These are phyloP conservation scores for Dysdera silvatica DNA, from an alignment of 1,140 invertebrate genomes.

Conservation along the genomic window DNA sequence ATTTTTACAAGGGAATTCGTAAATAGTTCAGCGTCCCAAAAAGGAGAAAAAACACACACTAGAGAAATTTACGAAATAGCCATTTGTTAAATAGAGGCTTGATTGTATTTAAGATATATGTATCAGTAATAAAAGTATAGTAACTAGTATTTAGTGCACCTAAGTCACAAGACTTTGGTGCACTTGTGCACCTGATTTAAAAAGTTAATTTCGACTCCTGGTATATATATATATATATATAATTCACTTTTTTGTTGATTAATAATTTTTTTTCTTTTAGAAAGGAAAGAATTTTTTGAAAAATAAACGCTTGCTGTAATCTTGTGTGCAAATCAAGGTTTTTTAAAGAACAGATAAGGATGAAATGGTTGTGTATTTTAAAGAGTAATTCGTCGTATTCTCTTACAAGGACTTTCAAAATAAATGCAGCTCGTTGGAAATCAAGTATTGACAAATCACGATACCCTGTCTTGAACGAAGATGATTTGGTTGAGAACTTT, in stretches of 20 bases:
- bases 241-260: not conserved
- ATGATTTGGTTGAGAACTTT: not conserved
- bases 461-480: not conserved
- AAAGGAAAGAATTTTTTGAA: constrained; percentile 21
- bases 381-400: not conserved
- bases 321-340: too few relatives aligned
- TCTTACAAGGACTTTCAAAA: not conserved
- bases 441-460: not conserved
- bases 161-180: not conserved
- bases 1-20: too few relatives aligned
- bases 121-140: too few relatives aligned
- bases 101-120: too few relatives aligned
- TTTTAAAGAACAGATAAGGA: too few relatives aligned
- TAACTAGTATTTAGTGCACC: not conserved
- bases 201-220: not conserved
- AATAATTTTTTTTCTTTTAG: constrained; percentile 12
- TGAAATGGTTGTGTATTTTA: not conserved
- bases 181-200: not conserved
- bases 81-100: too few relatives aligned
- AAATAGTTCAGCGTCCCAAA: too few relatives aligned
- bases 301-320: constrained; percentile 25
- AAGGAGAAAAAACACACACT: too few relatives aligned
- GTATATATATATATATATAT: not conserved
- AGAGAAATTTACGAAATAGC: too few relatives aligned
- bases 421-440: not conserved